A percentile compares a stretch with the other conserved stretches of the same genome.
Evolutionary conservation across 92 coral and sea anemone genomes (phyloP).

Genomic region (Paragorgia papillata): DNA sequence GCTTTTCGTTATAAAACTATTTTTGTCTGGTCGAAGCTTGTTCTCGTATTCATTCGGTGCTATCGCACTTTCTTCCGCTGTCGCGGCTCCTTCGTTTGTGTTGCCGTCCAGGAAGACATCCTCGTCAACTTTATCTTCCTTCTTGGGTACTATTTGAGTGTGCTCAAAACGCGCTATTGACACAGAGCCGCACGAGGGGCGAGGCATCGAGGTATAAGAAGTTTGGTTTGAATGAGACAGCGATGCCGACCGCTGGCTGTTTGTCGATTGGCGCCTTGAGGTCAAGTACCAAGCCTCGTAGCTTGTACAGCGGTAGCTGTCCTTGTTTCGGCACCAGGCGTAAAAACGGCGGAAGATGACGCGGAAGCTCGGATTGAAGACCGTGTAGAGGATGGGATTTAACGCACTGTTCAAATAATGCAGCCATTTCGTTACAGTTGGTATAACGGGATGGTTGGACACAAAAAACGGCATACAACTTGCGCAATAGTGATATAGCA

Average conservation of each 20-base stretch:
- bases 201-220: slow-evolving; percentile 26
- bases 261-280: slow-evolving; percentile 31
- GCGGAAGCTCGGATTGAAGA: slow-evolving; percentile 90
- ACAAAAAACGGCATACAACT: slow-evolving; percentile 44
- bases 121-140: background rate
- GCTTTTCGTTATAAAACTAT: background rate
- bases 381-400: slow-evolving; percentile 95
- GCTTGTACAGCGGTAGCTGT: slow-evolving; percentile 19
- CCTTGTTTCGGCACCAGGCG: slow-evolving; percentile 24
- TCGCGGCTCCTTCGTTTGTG: slow-evolving; percentile 20
- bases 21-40: background rate
- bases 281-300: slow-evolving; percentile 35
- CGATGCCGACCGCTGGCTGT: slow-evolving; percentile 18
- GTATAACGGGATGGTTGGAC: slow-evolving; percentile 62
- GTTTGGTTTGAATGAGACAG: background rate
- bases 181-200: slow-evolving; percentile 42
- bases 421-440: slow-evolving; percentile 84
- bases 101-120: slow-evolving; percentile 20
- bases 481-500: slow-evolving; percentile 58
- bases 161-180: background rate
- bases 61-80: slow-evolving; percentile 4
- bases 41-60: background rate
- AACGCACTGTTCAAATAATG: slow-evolving; percentile 95
- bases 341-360: slow-evolving; percentile 63
- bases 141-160: background rate